Base-by-base conservation (phyloP, 2,888 invertebrate genomes). In the Papilio protenor region DNA sequence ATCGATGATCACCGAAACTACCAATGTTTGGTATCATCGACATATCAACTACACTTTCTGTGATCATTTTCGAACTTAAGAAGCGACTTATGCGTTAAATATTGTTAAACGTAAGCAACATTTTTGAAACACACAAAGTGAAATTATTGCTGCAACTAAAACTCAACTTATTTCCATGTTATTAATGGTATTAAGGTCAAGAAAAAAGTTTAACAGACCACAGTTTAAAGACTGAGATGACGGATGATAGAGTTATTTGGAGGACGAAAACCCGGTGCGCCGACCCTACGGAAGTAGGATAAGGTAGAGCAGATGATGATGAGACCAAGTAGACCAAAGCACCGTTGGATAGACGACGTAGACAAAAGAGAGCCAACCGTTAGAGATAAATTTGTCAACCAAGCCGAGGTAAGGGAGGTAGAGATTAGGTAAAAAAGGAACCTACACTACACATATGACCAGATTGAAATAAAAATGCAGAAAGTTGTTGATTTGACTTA, bases 401-500 rank as follows among this genome's bases (percentile, higher is more conserved):
- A 52, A 52, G 49, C 49, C 49, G 0, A 49, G 52, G 0, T 18
- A 52, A 52, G 5, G 52, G 2, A 14, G 5, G 8, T 52, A 52
- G 52, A 52, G 18, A 5, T 16, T 18, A 55, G 55, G 18, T 18
- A 3, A 52, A 52, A n/a, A n/a, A n/a, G n/a, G n/a, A n/a, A n/a
- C n/a, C n/a, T n/a, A n/a, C n/a, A n/a, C n/a, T n/a, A n/a, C n/a
- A n/a, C n/a, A n/a, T n/a, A 52, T 16, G n/a, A n/a, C 55, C 55
- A 8, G n/a, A 5, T 55, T 16, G 16, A 12, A 69, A 0, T 45
- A 23, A 11, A 49, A 70, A 70, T 11, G 18, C 0, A 27, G 40
- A 69, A 23, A 23, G 47, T 49, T 47, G 1, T 10, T 47, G 2
- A 16, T 45, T 23, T 57, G 55, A 75, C 81, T 83, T 80, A 94